Conservation (phyloP, 2,888 invertebrate species). For the Chirona hameri region DNA sequence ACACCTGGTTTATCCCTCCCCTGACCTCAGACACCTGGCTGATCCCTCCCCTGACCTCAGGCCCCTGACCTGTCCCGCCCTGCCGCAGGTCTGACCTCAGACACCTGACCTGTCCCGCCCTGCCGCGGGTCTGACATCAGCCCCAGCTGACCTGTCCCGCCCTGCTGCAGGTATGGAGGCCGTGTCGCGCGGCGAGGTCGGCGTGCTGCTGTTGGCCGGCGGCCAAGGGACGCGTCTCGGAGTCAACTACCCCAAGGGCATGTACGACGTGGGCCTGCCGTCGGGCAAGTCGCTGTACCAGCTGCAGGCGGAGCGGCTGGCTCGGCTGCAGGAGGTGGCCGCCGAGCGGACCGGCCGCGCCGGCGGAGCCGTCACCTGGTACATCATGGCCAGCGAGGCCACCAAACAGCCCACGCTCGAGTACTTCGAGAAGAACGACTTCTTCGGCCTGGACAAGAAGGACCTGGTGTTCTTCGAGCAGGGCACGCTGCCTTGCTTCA, state of each 20-base stretch:
- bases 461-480: slow-evolving; percentile 88
- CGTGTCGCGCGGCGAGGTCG: slow-evolving; percentile 66
- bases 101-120: no score
- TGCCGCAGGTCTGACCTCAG: no score
- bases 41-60: no score
- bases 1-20: no score
- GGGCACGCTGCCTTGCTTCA: slow-evolving; percentile 87
- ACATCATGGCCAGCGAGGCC: slow-evolving; percentile 97
- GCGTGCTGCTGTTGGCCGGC: slow-evolving; percentile 89
- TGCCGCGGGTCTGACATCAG: no score
- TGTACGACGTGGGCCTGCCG: slow-evolving; percentile 88
- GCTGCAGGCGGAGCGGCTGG: slow-evolving; percentile 84
- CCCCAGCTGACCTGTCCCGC: no score
- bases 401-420: slow-evolving; percentile 79
- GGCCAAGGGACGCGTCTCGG: slow-evolving; percentile 97
- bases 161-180: slow-evolving; percentile 51
- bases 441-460: slow-evolving; percentile 77
- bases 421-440: slow-evolving; percentile 73
- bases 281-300: slow-evolving; percentile 87
- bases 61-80: no score
- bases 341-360: background rate
- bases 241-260: slow-evolving; percentile 92
- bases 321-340: slow-evolving; percentile 72
- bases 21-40: no score
- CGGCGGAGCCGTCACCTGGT: slow-evolving; percentile 51